A percentile compares a stretch with the other conserved stretches of the same genome.
These are phyloP conservation scores for Caprella mutica DNA, from an alignment of 2,888 invertebrate species.

Conservation along the genomic window DNA sequence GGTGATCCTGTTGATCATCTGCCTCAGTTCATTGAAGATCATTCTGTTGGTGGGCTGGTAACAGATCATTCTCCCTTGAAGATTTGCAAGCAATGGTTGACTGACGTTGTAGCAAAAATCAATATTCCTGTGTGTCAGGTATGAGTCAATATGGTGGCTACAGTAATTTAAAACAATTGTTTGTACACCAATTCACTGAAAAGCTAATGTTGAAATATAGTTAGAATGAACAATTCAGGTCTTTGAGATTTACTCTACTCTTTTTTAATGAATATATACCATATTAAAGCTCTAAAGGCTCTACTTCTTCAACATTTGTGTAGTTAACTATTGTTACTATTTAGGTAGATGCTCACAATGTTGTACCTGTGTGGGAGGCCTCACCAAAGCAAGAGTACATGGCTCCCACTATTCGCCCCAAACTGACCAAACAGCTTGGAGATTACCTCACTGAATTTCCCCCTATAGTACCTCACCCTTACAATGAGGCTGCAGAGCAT, in stretches of 20 bases:
- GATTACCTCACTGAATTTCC: slow-evolving; percentile 73
- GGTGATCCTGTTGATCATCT: slow-evolving; percentile 52
- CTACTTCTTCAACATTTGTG: no score
- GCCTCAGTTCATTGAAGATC: slow-evolving; percentile 55
- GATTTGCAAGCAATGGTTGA: slow-evolving; percentile 57
- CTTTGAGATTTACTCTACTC: no score
- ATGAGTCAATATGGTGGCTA: no score
- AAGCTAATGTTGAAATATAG: no score
- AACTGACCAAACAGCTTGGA: slow-evolving; percentile 63
- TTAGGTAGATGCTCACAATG: slow-evolving; percentile 76
- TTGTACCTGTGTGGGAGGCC: slow-evolving; percentile 77
- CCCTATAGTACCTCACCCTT: slow-evolving; percentile 60
- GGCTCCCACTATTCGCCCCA: slow-evolving; percentile 72
- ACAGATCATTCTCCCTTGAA: slow-evolving; percentile 73
- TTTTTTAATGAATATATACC: no score
- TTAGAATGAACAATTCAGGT: no score
- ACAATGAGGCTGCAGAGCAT: no score
- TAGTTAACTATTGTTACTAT: background rate
- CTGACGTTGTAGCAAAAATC: no score
- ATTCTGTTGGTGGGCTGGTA: slow-evolving; percentile 66
- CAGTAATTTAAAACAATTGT: no score
- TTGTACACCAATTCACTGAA: no score
- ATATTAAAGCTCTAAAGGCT: no score
- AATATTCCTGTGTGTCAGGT: no score
- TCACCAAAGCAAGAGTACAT: slow-evolving; percentile 79